Conservation (phyloP, 2,113 vertebrate species). For the Puffinus mauretanicus region DNA sequence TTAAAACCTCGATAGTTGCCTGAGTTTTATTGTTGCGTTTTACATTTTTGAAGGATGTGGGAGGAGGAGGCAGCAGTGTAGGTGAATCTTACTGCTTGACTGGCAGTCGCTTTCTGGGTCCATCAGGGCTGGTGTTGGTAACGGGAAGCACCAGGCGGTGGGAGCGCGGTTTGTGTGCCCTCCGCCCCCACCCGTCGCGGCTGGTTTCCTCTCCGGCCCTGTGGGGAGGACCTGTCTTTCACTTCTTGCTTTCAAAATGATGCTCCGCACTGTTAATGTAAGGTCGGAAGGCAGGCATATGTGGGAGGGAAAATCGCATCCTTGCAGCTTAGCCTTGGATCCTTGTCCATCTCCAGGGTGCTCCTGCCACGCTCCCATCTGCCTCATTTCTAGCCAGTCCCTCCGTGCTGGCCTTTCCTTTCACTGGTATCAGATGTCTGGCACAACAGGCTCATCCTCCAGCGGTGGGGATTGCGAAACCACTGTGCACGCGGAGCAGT, state of each 20-base stretch:
- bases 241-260: constrained; percentile 72
- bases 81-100: background rate
- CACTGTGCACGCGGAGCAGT: accelerated
- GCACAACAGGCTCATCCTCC: background rate
- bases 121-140: background rate
- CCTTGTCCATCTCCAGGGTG: background rate
- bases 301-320: background rate
- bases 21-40: background rate
- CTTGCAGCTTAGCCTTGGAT: background rate
- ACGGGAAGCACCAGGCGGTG: background rate
- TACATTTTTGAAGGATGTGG: background rate
- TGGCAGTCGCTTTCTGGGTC: background rate
- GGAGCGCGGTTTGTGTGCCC: accelerated
- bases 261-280: background rate
- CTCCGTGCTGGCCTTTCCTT: background rate
- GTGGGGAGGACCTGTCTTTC: constrained; percentile 44
- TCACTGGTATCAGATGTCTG: background rate
- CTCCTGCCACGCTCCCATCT: background rate
- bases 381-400: background rate
- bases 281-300: background rate
- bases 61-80: background rate
- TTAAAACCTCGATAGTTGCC: background rate
- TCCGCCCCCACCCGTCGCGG: background rate
- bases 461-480: background rate
- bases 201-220: constrained; percentile 15